Evolutionary conservation across 1,140 invertebrate species (phyloP), one percentile per base, ranked within the genome.

Genomic region (Protaetia brevitarsis): DNA sequence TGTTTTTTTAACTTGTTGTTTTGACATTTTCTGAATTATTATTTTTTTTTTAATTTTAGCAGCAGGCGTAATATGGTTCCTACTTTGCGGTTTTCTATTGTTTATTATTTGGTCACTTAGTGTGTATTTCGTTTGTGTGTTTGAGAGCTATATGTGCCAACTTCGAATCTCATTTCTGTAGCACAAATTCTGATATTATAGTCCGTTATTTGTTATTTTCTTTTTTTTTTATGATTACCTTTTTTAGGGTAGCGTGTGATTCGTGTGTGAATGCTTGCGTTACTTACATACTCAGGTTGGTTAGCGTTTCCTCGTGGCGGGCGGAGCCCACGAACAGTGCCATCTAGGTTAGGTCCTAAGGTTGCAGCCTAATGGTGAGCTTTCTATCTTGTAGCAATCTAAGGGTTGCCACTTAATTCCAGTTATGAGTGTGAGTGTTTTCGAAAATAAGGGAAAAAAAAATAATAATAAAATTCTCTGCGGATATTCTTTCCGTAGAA

Each of bases 61-160:
- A 72, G 68, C 72, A 72, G 68, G 67, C 66, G 64, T 68, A 73
- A 70, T 67, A 72, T 73, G 72, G 73, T 75, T 75, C 73, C 73
- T 75, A 75, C 58, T 60, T 66, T 66, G 64, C 19, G 30, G 26
- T 65, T 37, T 66, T 61, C 61, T 26, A 30, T 59, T 21, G 31
- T 63, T 65, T 62, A 29, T 62, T 68, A 36, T 67, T 67, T 64
- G 69, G 65, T 71, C 68, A 71, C 69, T 72, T 69, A 69, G 62
- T 68, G 27, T 58, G 41, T 23, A 67, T 67, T 69, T 70, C 63
- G 63, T 68, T 70, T 60, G 63, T 62, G 60, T 71, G 68, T 70
- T 66, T 71, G 66, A 64, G 67, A 65, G 68, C 56, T 72, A 57
- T 59, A 69, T 61, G 72, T 73, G 72, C 72, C 72, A 73, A 73